Evolutionary conservation across 2,888 invertebrate species (phyloP), one percentile per base, ranked within the genome.

Genomic region (Rotaria magnacalcarata): DNA sequence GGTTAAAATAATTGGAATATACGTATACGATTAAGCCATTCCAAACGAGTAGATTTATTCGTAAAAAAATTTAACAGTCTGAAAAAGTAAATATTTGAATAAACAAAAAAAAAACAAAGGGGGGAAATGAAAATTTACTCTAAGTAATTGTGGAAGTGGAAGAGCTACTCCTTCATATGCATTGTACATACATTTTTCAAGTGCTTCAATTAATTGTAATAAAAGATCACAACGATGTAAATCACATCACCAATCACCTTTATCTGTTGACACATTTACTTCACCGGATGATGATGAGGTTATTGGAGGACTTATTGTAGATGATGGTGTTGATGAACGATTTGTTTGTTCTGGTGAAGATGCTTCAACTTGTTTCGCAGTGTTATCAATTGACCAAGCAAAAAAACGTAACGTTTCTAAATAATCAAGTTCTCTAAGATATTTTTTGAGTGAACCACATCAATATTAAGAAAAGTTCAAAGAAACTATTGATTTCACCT

Each of bases 101-200:
- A 85, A 84, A 52, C 74, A 11, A 11, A 11, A 52, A 84, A 58
- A 88, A 90, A 90, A 47, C n/a, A 16, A 47, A 21, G 58, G 24
- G 43, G n/a, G n/a, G n/a, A n/a, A n/a, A n/a, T n/a, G n/a, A n/a
- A 27, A 41, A 27, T 34, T 85, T 88, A 90, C 90, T 91, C 96
- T 96, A 3, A 94, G 93, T 0, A 95, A 93, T 0, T 94, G 93
- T 7, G 94, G 93, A 88, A 96, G 92, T 0, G 96, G 95, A 84
- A 94, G 93, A 0, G 96, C 96, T 86, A 95, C 95, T 0, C 97
- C 97, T 90, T 97, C 96, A 6, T 95, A 94, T 0, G 97, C 96
- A 92, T 96, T 97, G 90, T 96, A 95, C 89, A 97, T 95, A 50
- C 94, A 93, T 90, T 96, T 96, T 90, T 98, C 97, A 85, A 98